Percentiles rank a stretch among this genome's conserved stretches.
These are phyloP conservation scores for Caenorhabditis sp. DNA, from an alignment of 2,888 invertebrate genomes.

Conservation along the genomic window DNA sequence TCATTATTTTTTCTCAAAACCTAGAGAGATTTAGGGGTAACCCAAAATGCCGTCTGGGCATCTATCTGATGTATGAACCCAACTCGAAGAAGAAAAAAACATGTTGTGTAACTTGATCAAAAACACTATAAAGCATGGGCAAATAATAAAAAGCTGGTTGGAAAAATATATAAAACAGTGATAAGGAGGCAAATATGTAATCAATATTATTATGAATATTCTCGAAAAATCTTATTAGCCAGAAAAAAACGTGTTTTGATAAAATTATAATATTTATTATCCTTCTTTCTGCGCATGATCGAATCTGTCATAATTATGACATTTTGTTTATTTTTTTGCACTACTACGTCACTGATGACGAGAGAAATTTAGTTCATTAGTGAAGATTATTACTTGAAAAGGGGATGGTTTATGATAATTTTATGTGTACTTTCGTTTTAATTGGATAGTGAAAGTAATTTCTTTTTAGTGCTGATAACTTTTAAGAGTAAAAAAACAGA, in stretches of 20 bases:
- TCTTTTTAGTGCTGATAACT: too few relatives aligned
- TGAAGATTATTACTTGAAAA: too few relatives aligned
- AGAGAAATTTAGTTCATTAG: background rate
- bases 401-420: too few relatives aligned
- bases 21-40: too few relatives aligned
- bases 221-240: background rate
- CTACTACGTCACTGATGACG: too few relatives aligned
- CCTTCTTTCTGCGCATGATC: background rate
- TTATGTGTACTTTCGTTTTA: too few relatives aligned
- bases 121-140: background rate
- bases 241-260: background rate
- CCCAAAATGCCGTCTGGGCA: too few relatives aligned
- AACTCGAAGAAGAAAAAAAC: too few relatives aligned
- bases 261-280: constrained; percentile 1
- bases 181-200: background rate
- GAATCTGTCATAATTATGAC: background rate
- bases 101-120: background rate
- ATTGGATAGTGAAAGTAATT: too few relatives aligned
- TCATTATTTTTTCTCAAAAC: too few relatives aligned
- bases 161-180: background rate
- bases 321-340: constrained; percentile 1
- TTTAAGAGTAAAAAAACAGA: too few relatives aligned
- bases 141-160: background rate
- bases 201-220: background rate
- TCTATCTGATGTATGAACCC: too few relatives aligned